Evolutionary conservation across 2,888 invertebrate genomes (phyloP).

Genomic region (Brachyptera risi): DNA sequence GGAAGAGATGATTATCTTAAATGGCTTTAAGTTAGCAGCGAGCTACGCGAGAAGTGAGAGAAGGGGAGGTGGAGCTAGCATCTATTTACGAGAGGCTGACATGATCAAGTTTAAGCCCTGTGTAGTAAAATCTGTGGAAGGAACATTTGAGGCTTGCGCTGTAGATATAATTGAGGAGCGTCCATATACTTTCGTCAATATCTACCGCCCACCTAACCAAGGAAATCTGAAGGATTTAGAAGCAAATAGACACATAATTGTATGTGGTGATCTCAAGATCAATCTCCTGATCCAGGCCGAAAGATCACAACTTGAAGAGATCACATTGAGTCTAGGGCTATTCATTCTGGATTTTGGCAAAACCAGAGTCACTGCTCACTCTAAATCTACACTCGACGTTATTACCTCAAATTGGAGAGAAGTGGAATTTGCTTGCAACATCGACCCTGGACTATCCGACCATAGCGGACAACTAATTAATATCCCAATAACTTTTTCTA

Average conservation of each 20-base stretch:
- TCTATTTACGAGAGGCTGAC: no score
- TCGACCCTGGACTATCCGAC: conserved; percentile 8
- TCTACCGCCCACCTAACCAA: neutral
- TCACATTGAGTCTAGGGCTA: no score
- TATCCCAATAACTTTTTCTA: neutral
- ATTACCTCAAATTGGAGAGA: neutral
- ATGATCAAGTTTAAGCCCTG: no score
- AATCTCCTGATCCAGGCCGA: neutral
- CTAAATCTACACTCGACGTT: neutral
- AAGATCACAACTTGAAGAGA: neutral
- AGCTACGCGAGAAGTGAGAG: no score
- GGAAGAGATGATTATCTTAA: neutral
- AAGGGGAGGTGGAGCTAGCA: neutral
- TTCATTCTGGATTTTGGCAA: no score
- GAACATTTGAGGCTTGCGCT: neutral
- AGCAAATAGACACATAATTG: neutral
- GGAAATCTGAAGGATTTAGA: neutral
- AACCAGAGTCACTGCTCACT: neutral
- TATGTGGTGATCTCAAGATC: neutral
- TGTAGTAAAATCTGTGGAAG: neutral
- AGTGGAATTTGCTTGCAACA: neutral
- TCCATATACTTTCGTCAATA: neutral
- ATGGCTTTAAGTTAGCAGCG: neutral
- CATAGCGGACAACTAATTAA: neutral
- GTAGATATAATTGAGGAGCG: neutral